Percentiles rank a stretch among this genome's conserved stretches.
phyloP scores from a whole-genome alignment of 2,113 vertebrate genomes.

The Plecturocebus donacophilus region DNA sequence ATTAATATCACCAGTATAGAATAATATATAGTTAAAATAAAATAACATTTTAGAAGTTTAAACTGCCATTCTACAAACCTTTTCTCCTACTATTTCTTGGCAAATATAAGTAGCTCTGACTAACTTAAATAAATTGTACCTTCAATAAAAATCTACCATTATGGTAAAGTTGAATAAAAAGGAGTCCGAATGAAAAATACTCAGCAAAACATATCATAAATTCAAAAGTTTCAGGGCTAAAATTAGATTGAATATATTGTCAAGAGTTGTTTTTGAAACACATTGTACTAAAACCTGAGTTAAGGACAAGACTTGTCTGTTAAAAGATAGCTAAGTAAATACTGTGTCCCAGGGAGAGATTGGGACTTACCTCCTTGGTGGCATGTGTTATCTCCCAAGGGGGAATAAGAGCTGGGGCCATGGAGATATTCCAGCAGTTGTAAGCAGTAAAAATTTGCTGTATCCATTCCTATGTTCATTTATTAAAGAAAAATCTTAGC shows the following conservation, averaged over 20 bases:
- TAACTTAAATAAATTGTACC: conserved; percentile 46
- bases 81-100: conserved; percentile 24
- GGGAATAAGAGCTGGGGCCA: neutral
- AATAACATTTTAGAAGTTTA: conserved; percentile 7
- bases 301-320: neutral
- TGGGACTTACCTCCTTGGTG: neutral
- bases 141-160: conserved; percentile 17
- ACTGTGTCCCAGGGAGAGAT: neutral
- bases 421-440: neutral
- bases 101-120: conserved; percentile 49
- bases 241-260: conserved; percentile 8
- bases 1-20: neutral
- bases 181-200: conserved; percentile 19
- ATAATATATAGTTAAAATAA: conserved; percentile 4
- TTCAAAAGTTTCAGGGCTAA: conserved; percentile 37
- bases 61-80: neutral
- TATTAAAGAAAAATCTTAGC: no score
- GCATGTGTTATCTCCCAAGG: neutral
- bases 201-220: neutral
- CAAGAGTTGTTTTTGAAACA: neutral
- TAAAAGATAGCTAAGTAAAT: neutral
- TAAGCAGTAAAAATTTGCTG: no score
- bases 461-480: neutral
- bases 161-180: conserved; percentile 29
- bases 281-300: neutral